Base-by-base conservation (phyloP, 1,140 invertebrate genomes). In the Coboldia fuscipes region DNA sequence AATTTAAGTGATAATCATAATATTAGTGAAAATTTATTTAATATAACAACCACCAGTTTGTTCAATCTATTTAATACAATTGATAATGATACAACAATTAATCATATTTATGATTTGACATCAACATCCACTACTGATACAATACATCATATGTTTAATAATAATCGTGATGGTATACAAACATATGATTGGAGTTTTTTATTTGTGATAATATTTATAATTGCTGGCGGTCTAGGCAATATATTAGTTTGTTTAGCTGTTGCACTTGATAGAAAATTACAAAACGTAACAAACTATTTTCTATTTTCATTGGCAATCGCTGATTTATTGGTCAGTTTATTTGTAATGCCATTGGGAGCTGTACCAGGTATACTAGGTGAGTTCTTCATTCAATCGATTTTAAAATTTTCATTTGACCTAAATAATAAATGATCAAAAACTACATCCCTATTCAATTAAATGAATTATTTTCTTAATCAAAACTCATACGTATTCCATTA, bases 221-320 rank as follows among this genome's bases (percentile, higher is more conserved):
- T 80, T 16, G 76, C 82, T 7, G 88, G 88, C 14, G 75, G 84
- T 10, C 53, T 92, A 31, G 89, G 89, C 20, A 96, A 94, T 57
- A 75, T 86, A 37, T 62, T 94, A 17, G 89, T 96, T 22, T 89
- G 86, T 54, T 59, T 90, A 40, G 86, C 86, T 0, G 74, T 96
- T 18, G 75, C 75, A 37, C 56, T 83, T 32, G 84, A 92, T 58
- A 68, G 74, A 33, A 63, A 72, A 42, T 66, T 96, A 41, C 79
- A 93, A 49, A 90, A 89, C 45, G 79, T 92, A 16, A 94, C 89
- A 29, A 94, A 96, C 59, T 88, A 90, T 54, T 90, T 96, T 55
- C 70, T 96, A 33, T 61, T 93, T 34, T 93, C 88, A 22, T 57
- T 96, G 50, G 86, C 90, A 9, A 73, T 93, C 28, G 86, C 89